phyloP scores from a whole-genome alignment of 2,888 invertebrate genomes.

The Xanthostigma xanthostigma region DNA sequence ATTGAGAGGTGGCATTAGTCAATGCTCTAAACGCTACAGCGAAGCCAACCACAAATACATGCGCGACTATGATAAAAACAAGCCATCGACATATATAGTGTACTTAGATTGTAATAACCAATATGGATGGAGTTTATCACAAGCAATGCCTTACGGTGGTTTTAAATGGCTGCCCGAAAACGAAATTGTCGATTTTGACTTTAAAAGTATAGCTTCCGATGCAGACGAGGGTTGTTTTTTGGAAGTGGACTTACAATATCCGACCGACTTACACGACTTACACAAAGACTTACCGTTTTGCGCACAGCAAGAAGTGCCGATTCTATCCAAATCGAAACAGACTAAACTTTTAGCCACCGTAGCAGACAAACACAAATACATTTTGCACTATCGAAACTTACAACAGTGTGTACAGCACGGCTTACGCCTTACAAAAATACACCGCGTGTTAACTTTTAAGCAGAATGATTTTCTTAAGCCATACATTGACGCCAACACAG shows the following conservation, averaged over 20 bases:
- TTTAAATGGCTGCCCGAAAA: neutral
- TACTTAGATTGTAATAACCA: conserved; percentile 1
- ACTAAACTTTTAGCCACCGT: conserved; percentile 16
- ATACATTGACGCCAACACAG: too few relatives aligned
- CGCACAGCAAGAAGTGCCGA: conserved; percentile 13
- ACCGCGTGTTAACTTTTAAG: conserved; percentile 18
- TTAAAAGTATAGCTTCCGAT: neutral
- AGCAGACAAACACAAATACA: conserved; percentile 16
- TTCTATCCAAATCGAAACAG: conserved; percentile 7
- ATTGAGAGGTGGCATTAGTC: conserved; percentile 17
- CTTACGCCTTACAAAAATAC: conserved; percentile 18
- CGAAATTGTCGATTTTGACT: neutral
- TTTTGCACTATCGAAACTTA: conserved; percentile 21
- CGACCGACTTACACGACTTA: conserved; percentile 14
- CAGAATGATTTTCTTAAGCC: conserved; percentile 21
- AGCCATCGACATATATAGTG: neutral
- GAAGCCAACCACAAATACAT: conserved; percentile 4
- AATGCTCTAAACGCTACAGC: conserved; percentile 15
- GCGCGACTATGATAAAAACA: neutral
- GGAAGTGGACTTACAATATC: conserved; percentile 18
- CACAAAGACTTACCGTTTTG: conserved; percentile 20
- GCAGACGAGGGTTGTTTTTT: conserved; percentile 16
- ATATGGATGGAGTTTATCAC: conserved; percentile 9
- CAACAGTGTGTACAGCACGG: too few relatives aligned
- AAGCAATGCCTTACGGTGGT: neutral